Evolutionary conservation across 2,113 vertebrate genomes (phyloP), one percentile per base, ranked within the genome.

Genomic region (Oxyruncus cristatus): DNA sequence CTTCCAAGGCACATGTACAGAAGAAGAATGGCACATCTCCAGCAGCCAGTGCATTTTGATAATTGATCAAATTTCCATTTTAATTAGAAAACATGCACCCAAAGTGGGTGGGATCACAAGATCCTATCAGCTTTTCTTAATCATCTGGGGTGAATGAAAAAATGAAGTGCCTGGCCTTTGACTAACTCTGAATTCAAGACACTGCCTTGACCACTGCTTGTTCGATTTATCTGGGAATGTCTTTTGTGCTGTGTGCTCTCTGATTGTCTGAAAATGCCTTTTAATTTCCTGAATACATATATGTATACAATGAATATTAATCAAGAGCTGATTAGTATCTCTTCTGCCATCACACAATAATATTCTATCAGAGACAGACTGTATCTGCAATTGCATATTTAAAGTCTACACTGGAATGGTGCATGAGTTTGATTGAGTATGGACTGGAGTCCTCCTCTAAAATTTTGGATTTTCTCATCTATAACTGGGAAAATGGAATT

Each of bases 21-120:
- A 91, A 82, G 74, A 96, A 61, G 82, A 96, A 95, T 68, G 66
- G 79, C 46, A 85, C 79, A 53, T 89, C 91, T 95, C 86, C 93
- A 89, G 93, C 85, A 96, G 85, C 11, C 73, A 92, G 52, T 61
- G 61, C 8, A 6, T 97, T 94, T 95, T 89, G 91, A 95, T 96
- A 97, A 95, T 96, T 95, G 84, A 95, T 97, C 78, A 75, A 87
- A 97, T 97, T 97, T 97, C 88, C 92, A 96, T 96, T 96, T 96
- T 97, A 97, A 97, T 96, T 97, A 96, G 88, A 96, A 97, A 96
- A 88, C 49, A 62, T 81, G 66, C 42, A 90, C 37, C 50, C 73
- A 87, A 63, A 94, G 77, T 97, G 94, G 84, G 88, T 73, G 84
- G 79, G 67, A 96, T 93, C 53, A 87, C 70, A 89, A 91, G 91